These are phyloP conservation scores for Nannoperca australis DNA, from an alignment of 2,797 vertebrate species.

Conservation along the genomic window DNA sequence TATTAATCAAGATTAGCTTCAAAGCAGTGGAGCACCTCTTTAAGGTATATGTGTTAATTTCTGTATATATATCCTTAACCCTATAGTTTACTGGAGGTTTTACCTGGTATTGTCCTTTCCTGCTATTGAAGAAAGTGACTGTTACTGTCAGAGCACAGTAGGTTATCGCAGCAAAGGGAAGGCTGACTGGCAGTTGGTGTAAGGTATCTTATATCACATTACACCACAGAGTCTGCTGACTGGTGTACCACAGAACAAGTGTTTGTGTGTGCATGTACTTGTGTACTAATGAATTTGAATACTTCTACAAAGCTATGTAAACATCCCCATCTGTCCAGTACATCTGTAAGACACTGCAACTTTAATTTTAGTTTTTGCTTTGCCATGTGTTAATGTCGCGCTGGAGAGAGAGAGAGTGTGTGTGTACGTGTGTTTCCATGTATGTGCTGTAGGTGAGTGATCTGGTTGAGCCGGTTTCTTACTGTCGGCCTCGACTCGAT, in stretches of 20 bases:
- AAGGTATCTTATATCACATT: slow-evolving; percentile 52
- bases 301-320: slow-evolving; percentile 19
- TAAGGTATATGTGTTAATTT: background rate
- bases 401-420: slow-evolving; percentile 6
- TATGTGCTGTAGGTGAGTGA: slow-evolving; percentile 42
- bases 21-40: background rate
- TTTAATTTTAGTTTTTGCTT: slow-evolving; percentile 26
- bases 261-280: slow-evolving; percentile 28
- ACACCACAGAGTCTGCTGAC: slow-evolving; percentile 41
- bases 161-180: slow-evolving; percentile 11
- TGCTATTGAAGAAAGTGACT: slow-evolving; percentile 5
- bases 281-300: slow-evolving; percentile 20
- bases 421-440: slow-evolving; percentile 14
- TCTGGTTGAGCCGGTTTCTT: slow-evolving; percentile 76
- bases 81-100: background rate
- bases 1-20: background rate
- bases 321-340: background rate
- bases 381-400: slow-evolving; percentile 6
- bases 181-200: slow-evolving; percentile 37
- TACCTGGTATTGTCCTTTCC: background rate
- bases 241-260: slow-evolving; percentile 31
- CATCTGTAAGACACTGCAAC: slow-evolving; percentile 1
- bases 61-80: background rate
- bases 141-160: background rate
- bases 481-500: slow-evolving; percentile 26